These are phyloP conservation scores for Eupithecia tripunctaria DNA, from an alignment of 2,888 invertebrate genomes.

Conservation along the genomic window DNA sequence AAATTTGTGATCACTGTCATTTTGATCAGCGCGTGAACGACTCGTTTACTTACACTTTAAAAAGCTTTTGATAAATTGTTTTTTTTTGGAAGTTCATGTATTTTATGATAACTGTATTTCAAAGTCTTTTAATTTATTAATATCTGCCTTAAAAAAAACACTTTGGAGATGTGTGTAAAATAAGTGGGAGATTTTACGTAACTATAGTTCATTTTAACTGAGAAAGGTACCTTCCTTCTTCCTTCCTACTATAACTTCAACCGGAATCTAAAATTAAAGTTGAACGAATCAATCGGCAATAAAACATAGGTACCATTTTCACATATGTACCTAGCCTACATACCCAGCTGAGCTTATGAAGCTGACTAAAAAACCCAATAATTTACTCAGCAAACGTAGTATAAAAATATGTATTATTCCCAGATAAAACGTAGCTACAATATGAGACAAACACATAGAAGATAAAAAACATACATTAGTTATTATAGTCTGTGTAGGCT, in stretches of 20 bases:
- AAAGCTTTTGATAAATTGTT: not conserved
- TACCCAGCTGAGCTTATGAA: not conserved
- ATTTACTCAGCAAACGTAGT: not conserved
- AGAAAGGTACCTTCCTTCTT: not conserved
- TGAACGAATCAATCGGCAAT: not conserved
- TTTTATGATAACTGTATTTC: not conserved
- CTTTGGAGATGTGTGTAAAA: not conserved
- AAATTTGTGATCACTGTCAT: not conserved
- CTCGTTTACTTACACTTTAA: not conserved
- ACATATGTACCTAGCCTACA: not conserved
- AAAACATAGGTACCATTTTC: not conserved
- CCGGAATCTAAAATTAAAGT: constrained; percentile 33
- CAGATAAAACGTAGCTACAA: not conserved
- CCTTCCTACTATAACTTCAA: not conserved
- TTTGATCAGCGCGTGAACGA: not conserved
- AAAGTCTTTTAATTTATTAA: not conserved
- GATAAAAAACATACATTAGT: constrained; percentile 15
- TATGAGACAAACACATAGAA: not conserved
- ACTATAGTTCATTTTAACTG: not conserved
- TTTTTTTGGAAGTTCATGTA: not conserved
- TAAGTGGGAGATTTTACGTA: constrained; percentile 5
- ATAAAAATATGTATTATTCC: not conserved
- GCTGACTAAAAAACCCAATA: not conserved
- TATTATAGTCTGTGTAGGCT: constrained; percentile 3
- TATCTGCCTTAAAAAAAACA: not conserved